Conservation (phyloP, 2,113 vertebrate genomes). For the Parus major region DNA sequence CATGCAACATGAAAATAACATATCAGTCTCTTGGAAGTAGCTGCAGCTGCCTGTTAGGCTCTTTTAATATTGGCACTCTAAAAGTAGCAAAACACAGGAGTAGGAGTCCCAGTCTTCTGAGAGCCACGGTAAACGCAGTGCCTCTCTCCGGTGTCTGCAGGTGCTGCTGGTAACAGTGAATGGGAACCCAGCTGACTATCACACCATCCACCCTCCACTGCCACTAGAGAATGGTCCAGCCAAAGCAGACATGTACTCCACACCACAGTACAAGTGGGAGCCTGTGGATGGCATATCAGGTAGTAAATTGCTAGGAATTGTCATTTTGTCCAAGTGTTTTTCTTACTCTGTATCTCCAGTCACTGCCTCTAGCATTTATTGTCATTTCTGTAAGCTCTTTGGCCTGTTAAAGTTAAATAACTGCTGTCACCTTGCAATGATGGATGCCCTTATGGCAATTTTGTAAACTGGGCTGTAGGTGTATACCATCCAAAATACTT, state of each 20-base stretch:
- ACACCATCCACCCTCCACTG: conserved; percentile 74
- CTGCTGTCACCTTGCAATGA: neutral
- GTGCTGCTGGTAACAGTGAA: conserved; percentile 86
- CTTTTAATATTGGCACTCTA: neutral
- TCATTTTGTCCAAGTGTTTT: neutral
- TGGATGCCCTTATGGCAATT: rapidly evolving
- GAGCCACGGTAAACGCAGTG: neutral
- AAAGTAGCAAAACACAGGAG: neutral
- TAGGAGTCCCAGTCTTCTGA: neutral
- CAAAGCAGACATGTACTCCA: conserved; percentile 88
- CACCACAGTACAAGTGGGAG: conserved; percentile 90
- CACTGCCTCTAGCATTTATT: neutral
- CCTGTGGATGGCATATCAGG: conserved; percentile 72
- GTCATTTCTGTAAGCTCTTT: neutral
- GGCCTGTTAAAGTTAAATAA: neutral
- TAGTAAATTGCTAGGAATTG: conserved; percentile 49
- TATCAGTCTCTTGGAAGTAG: neutral
- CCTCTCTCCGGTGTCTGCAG: conserved; percentile 54
- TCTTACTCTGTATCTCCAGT: neutral
- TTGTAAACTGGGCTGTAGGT: neutral
- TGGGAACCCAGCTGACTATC: conserved; percentile 89
- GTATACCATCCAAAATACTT: neutral
- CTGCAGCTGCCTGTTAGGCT: neutral
- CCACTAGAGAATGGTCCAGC: conserved; percentile 88
- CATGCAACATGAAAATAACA: neutral